phyloP scores from a whole-genome alignment of 2,888 invertebrate species.

The Mermis nigrescens region DNA sequence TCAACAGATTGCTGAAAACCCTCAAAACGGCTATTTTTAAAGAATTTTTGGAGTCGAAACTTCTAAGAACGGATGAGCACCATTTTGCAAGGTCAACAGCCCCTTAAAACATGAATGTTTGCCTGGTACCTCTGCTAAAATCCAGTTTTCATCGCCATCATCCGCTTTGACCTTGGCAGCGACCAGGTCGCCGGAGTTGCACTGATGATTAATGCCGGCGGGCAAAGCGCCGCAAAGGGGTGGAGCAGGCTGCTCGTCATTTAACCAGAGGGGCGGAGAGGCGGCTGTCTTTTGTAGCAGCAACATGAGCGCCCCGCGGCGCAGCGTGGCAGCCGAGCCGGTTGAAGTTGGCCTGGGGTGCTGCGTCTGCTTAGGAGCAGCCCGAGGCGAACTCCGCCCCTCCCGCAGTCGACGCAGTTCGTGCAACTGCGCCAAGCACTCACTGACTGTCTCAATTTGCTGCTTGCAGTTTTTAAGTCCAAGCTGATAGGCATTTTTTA shows the following conservation, averaged over 20 bases:
- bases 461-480: no score
- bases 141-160: slow-evolving; percentile 79
- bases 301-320: slow-evolving; percentile 81
- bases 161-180: slow-evolving; percentile 72
- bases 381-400: no score
- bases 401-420: no score
- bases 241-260: slow-evolving; percentile 44
- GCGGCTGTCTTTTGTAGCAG: slow-evolving; percentile 76
- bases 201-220: slow-evolving; percentile 29
- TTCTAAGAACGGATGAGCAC: no score
- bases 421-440: no score
- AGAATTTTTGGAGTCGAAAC: no score
- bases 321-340: slow-evolving; percentile 36
- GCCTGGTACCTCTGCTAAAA: slow-evolving; percentile 69
- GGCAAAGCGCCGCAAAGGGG: slow-evolving; percentile 70
- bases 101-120: no score
- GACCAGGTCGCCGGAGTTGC: slow-evolving; percentile 72
- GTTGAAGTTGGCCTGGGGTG: not conserved
- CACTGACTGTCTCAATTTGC: no score
- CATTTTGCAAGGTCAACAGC: no score
- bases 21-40: no score
- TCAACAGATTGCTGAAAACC: no score
- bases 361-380: not conserved
- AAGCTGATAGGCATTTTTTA: no score
- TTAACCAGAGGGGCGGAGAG: slow-evolving; percentile 76